Base-by-base conservation (phyloP, 2,113 vertebrate genomes). In the Amazona guildingii region DNA sequence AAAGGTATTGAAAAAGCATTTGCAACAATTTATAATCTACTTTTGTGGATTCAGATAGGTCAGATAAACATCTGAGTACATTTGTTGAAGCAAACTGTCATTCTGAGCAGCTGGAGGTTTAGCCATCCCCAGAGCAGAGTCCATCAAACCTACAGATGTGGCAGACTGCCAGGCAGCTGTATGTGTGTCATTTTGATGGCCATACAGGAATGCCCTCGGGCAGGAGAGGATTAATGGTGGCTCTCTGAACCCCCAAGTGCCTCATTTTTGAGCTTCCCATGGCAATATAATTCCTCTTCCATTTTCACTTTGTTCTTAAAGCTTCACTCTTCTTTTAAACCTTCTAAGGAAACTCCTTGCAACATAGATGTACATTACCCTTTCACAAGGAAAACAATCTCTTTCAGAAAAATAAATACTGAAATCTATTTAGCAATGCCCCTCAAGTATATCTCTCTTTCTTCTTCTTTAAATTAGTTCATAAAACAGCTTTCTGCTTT, bases 381-480 rank as follows among this genome's bases (percentile, higher is more conserved):
- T 92, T 88, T 52, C 49, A 90, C 31, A 39, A 96, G 69, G 88
- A 94, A 88, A 69, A 75, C 6, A 81, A 55, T 25, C 51, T 84
- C 61, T 70, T 61, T 77, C 75, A 78, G 44, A 75, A 92, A 97
- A 95, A 92, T 28, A 84, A 90, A 63, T 35, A 46, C 59, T 94
- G 92, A 95, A 90, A 94, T 92, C 88, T 92, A 63, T 86, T 95
- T 86, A 78, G 64, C 67, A 86, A 95, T 92, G 67, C 80, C 70
- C 33, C 39, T 96, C 84, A 86, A 97, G 93, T 93, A 96, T 97
- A 17, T 83, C 51, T 94, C 67, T 75, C 79, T 83, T 92, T 97
- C 93, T 85, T 97, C 91, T 96, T 93, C 72, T 91, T 90, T 79
- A 95, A 98, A 97, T 97, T 97, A 93, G 97, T 92, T 98, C 86